Evolutionary conservation across 2,888 invertebrate species (phyloP), one percentile per base, ranked within the genome.

Genomic region (Tetragnatha montana): DNA sequence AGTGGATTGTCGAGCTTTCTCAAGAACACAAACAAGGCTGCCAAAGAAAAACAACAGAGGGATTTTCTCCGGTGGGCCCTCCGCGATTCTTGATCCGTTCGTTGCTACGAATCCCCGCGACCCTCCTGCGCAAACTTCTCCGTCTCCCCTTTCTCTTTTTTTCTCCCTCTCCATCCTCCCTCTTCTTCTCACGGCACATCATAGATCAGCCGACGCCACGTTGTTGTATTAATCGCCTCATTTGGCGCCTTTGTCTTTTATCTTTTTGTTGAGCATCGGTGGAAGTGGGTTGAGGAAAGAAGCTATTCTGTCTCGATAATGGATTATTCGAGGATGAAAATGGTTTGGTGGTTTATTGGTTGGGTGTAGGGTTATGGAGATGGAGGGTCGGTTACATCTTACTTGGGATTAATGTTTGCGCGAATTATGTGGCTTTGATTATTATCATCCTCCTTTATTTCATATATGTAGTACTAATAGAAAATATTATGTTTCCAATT

Each of bases 41-140:
- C 68, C 22, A 22, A 50, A 35, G 71, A 71, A 81, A 71, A 60
- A 60, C 76, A 84, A 73, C 75, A 75, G 35, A 35, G 71, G 73
- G 60, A 85, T 78, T 78, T 35, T 35, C 35, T 35, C 70, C 50
- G 68, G 79, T 71, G 71, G 71, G 51, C 49, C 50, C 35, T 75
- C 60, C 74, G 47, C 81, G 87, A 87, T 87, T 83, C 83, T 83
- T 88, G 88, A 88, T 88, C 79, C 88, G n/a, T 88, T 73, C 88
- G n/a, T n/a, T 69, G 76, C 82, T 22, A 81, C 75, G 75, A 81
- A 71, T 83, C 81, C 76, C 51, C 8, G 35, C 49, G n/a, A 35
- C n/a, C 74, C 69, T 49, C 73, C 75, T 81, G 60, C 82, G 78
- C 88, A 88, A 83, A 88, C 82, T 76, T 69, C 51, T 71, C 82